Evolutionary conservation across 2,888 invertebrate species (phyloP).

Genomic region (Netelia inedita): DNA sequence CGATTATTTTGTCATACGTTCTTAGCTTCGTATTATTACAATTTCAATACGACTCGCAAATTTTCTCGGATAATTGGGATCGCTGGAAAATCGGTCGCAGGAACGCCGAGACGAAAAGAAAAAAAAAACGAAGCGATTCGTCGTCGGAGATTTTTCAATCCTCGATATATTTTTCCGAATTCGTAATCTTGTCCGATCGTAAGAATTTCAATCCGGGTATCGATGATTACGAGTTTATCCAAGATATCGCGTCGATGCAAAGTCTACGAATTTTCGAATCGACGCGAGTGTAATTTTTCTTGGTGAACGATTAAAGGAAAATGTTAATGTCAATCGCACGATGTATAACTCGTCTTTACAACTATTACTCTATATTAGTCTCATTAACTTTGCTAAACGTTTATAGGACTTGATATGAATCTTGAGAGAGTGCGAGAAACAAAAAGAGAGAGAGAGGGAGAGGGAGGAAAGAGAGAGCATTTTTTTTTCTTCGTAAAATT

Average conservation of each 20-base stretch:
- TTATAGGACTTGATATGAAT: slow-evolving; percentile 57
- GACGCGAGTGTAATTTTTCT: not conserved
- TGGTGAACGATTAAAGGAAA: not conserved
- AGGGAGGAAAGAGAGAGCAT: slow-evolving; percentile 16
- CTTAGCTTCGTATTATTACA: slow-evolving; percentile 24
- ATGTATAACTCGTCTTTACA: slow-evolving; percentile 41
- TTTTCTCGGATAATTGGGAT: not conserved
- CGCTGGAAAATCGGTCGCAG: no score
- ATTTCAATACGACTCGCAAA: not conserved
- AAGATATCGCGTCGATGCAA: not conserved
- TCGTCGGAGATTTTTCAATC: no score
- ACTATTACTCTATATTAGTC: slow-evolving; percentile 37
- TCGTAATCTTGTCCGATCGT: not conserved
- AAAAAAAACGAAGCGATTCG: no score
- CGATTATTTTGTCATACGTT: slow-evolving; percentile 11
- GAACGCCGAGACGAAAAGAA: no score
- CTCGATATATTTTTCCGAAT: no score
- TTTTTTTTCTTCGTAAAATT: slow-evolving; percentile 51
- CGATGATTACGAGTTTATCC: not conserved
- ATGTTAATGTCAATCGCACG: slow-evolving; percentile 62
- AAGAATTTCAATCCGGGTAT: not conserved
- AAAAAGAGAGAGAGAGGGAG: slow-evolving; percentile 16
- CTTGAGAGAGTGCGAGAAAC: slow-evolving; percentile 8
- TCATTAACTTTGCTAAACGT: slow-evolving; percentile 61
- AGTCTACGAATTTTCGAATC: not conserved